These are phyloP conservation scores for Dione vanillae DNA, from an alignment of 2,888 invertebrate genomes.

Conservation along the genomic window DNA sequence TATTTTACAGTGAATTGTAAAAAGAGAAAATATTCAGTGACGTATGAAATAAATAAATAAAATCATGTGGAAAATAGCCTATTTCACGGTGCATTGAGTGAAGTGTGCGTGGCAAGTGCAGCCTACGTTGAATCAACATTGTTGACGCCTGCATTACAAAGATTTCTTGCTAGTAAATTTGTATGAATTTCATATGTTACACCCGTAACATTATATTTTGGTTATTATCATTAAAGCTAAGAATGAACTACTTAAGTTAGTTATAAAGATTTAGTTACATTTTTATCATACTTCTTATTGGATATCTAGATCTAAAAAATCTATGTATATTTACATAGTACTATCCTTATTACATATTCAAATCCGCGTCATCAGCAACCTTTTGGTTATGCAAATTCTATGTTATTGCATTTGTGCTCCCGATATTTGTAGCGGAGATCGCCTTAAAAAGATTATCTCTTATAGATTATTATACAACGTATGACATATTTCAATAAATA, in stretches of 20 bases:
- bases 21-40: conserved; percentile 74
- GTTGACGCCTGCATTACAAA: conserved; percentile 68
- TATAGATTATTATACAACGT: conserved; percentile 25
- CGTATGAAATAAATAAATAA: conserved; percentile 83
- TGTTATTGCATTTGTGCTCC: conserved; percentile 66
- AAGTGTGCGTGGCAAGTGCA: conserved; percentile 71
- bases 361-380: conserved; percentile 61
- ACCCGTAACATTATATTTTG: not conserved
- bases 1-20: conserved; percentile 61
- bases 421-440: conserved; percentile 60
- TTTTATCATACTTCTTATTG: not conserved
- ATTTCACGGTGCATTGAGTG: conserved; percentile 83
- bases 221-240: not conserved
- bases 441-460: conserved; percentile 52
- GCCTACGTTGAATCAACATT: conserved; percentile 60
- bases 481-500: conserved; percentile 37
- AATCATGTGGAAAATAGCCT: conserved; percentile 83
- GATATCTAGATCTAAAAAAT: not conserved
- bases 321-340: conserved; percentile 52
- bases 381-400: conserved; percentile 70
- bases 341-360: conserved; percentile 69
- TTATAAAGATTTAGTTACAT: not conserved
- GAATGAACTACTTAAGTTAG: not conserved
- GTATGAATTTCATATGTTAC: conserved; percentile 51
- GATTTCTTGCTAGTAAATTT: conserved; percentile 69